Percentiles rank a stretch among this genome's conserved stretches.
Conservation (phyloP, 2,888 invertebrate genomes). For the Chloroclystis v-ata region DNA sequence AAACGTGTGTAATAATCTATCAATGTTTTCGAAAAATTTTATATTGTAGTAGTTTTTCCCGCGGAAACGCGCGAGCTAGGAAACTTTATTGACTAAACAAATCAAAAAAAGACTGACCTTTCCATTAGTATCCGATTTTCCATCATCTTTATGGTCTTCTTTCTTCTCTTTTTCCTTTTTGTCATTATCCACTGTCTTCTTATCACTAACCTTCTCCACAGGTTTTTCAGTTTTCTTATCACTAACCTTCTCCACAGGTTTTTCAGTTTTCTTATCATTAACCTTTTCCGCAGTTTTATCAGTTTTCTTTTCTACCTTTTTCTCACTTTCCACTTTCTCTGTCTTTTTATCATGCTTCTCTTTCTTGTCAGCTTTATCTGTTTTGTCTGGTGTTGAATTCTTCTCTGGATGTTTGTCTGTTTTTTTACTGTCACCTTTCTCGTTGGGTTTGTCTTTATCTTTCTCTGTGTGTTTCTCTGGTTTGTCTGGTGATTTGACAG, state of each 20-base stretch:
- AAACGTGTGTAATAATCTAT: too few species aligned
- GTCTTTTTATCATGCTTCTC: conserved; percentile 26
- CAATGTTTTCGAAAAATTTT: too few species aligned
- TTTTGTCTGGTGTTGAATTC: conserved; percentile 35
- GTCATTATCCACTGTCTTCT: too few species aligned
- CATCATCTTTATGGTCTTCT: conserved; percentile 28
- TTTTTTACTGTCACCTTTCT: not conserved
- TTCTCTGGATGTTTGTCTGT: conserved; percentile 38
- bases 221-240: conserved; percentile 27
- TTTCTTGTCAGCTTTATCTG: conserved; percentile 30
- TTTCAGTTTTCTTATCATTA: conserved; percentile 27
- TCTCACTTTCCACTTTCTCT: conserved; percentile 19
- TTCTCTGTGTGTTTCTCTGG: conserved; percentile 26
- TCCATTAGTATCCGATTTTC: conserved; percentile 42
- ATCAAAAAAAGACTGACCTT: conserved; percentile 55
- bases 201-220: conserved; percentile 20
- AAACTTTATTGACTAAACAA: too few species aligned
- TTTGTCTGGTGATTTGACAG: conserved; percentile 8
- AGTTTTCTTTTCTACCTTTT: conserved; percentile 28
- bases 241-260: conserved; percentile 22
- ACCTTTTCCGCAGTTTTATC: conserved; percentile 23
- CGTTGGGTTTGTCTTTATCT: conserved; percentile 30
- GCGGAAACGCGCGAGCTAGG: too few species aligned
- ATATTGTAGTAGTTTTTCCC: too few species aligned
- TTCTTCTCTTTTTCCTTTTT: conserved; percentile 29